A percentile compares a stretch with the other conserved stretches of the same genome.
These are phyloP conservation scores for Drosophila lacertosa DNA, from an alignment of 1,140 invertebrate genomes.

Conservation along the genomic window DNA sequence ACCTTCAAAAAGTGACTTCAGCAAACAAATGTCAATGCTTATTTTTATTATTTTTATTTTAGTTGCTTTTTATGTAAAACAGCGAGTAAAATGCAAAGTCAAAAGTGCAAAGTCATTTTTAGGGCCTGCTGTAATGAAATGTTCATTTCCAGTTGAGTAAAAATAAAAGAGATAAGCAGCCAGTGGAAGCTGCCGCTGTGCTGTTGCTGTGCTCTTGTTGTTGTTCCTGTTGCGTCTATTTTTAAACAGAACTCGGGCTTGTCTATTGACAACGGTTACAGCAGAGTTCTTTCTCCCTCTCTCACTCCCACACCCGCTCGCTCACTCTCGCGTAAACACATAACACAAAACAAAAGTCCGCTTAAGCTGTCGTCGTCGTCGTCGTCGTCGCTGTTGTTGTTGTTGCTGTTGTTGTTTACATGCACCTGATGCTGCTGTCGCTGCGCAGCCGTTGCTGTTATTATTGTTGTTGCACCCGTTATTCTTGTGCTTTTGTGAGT, in stretches of 20 bases:
- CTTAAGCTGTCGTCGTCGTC: constrained; percentile 36
- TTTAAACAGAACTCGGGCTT: constrained; percentile 18
- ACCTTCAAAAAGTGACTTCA: constrained; percentile 51
- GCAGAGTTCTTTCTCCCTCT: neutral
- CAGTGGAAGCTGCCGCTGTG: neutral
- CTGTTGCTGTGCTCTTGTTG: neutral
- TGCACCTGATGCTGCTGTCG: constrained; percentile 33
- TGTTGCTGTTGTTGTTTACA: constrained; percentile 26
- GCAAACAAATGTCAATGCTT: constrained; percentile 12
- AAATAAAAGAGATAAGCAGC: neutral
- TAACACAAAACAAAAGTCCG: neutral
- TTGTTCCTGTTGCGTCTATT: constrained; percentile 19
- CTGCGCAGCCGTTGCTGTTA: constrained; percentile 3
- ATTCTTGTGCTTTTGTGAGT: neutral
- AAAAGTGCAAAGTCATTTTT: constrained; percentile 64
- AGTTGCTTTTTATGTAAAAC: constrained; percentile 8
- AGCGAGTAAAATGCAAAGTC: constrained; percentile 53
- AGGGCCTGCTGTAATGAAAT: constrained; percentile 37
- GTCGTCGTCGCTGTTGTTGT: no score
- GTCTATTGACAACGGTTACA: constrained; percentile 5
- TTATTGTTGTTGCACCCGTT: constrained; percentile 9
- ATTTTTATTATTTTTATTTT: neutral
- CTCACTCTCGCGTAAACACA: neutral
- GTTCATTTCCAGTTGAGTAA: constrained; percentile 39
- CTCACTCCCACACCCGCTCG: neutral